These are phyloP conservation scores for Lontra canadensis DNA, from an alignment of 2,113 vertebrate genomes.

Conservation along the genomic window DNA sequence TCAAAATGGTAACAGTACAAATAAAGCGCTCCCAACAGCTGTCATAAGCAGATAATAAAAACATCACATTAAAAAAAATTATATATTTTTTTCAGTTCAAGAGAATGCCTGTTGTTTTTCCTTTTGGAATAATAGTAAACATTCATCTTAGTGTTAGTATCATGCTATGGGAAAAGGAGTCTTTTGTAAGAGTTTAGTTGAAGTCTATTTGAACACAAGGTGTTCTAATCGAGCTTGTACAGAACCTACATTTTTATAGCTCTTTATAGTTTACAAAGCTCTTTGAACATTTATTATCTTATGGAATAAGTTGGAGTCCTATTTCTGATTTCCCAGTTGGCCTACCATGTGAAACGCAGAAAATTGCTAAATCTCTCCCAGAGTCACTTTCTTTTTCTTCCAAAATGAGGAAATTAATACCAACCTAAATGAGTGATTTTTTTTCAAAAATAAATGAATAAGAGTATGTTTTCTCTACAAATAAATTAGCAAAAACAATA, in stretches of 20 bases:
- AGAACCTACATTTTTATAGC: not conserved
- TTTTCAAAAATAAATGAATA: not conserved
- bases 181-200: not conserved
- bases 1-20: slow-evolving; percentile 48
- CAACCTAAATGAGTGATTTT: not conserved
- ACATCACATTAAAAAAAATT: not conserved
- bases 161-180: not conserved
- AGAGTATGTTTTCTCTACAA: slow-evolving; percentile 17
- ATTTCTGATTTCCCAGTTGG: slow-evolving; percentile 55
- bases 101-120: slow-evolving; percentile 34
- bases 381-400: not conserved
- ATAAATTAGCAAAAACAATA: not conserved
- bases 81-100: slow-evolving; percentile 28
- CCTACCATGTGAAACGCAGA: slow-evolving; percentile 4
- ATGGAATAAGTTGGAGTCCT: not conserved
- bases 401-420: not conserved
- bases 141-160: not conserved
- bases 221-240: not conserved
- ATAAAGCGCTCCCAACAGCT: not conserved
- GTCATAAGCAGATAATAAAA: not conserved
- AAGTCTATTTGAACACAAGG: not conserved
- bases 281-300: slow-evolving; percentile 12
- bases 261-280: slow-evolving; percentile 35
- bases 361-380: not conserved
- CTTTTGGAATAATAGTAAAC: not conserved